Conservation (phyloP, 2,888 invertebrate genomes). For the Erebia epiphron region DNA sequence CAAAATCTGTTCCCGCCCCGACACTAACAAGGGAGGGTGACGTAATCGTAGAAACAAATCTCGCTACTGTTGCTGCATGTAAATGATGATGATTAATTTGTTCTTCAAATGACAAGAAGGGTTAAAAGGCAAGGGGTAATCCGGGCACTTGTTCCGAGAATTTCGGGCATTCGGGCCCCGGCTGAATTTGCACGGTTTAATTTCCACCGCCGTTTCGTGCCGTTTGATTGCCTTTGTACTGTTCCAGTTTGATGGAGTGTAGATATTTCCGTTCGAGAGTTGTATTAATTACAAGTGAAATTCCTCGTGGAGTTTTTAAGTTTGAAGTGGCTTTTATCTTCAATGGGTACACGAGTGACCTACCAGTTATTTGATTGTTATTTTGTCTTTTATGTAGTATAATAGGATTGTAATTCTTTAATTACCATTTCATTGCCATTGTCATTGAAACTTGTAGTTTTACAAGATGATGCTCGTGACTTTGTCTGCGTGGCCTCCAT, state of each 20-base stretch:
- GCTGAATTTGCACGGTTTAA: slow-evolving; percentile 64
- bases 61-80: slow-evolving; percentile 80
- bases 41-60: slow-evolving; percentile 83
- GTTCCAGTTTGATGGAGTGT: slow-evolving; percentile 75
- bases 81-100: slow-evolving; percentile 84
- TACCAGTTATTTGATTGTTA: slow-evolving; percentile 20
- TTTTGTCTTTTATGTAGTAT: slow-evolving; percentile 12
- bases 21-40: slow-evolving; percentile 74
- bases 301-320: slow-evolving; percentile 47
- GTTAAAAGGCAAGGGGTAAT: slow-evolving; percentile 76
- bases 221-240: slow-evolving; percentile 78
- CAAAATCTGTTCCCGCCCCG: slow-evolving; percentile 64
- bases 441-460: neutral
- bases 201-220: slow-evolving; percentile 68
- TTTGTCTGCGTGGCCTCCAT: too few relatives aligned
- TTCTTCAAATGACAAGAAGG: slow-evolving; percentile 82
- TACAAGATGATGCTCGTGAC: too few relatives aligned
- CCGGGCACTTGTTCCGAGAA: slow-evolving; percentile 71
- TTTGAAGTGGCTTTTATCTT: slow-evolving; percentile 49
- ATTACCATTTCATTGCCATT: neutral
- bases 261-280: slow-evolving; percentile 77
- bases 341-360: slow-evolving; percentile 48
- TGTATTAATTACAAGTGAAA: slow-evolving; percentile 68
- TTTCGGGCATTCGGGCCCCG: slow-evolving; percentile 61
- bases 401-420: neutral